Percentiles rank a stretch among this genome's conserved stretches.
phyloP scores from a whole-genome alignment of 1,140 invertebrate species.

The Cydia strobilella region DNA sequence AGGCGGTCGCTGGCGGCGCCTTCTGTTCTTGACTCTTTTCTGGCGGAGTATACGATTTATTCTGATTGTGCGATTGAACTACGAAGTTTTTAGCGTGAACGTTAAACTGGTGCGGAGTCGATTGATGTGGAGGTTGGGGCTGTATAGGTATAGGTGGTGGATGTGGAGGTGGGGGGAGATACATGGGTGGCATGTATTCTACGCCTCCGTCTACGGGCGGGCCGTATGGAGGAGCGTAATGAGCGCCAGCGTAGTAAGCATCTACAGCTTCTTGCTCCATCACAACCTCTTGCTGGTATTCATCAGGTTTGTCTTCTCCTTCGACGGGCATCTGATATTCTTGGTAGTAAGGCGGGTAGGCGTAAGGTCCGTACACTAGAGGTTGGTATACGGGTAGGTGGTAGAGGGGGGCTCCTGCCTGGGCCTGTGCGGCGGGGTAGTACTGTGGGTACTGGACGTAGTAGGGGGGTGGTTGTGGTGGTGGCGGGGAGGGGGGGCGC shows the following conservation, averaged over 20 bases:
- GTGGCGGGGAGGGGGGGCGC: slow-evolving; percentile 62
- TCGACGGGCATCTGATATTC: slow-evolving; percentile 75
- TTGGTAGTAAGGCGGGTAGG: slow-evolving; percentile 74
- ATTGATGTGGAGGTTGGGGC: slow-evolving; percentile 56
- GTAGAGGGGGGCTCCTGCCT: slow-evolving; percentile 72
- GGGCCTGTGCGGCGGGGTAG: slow-evolving; percentile 73
- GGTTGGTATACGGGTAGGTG: slow-evolving; percentile 76
- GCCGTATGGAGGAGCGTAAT: slow-evolving; percentile 64
- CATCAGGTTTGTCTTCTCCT: slow-evolving; percentile 76
- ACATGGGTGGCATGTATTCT: slow-evolving; percentile 72
- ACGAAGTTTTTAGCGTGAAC: slow-evolving; percentile 79
- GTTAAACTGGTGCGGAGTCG: slow-evolving; percentile 75
- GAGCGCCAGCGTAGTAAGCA: slow-evolving; percentile 72
- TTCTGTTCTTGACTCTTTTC: slow-evolving; percentile 65
- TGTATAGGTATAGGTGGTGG: slow-evolving; percentile 58
- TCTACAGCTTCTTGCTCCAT: slow-evolving; percentile 78
- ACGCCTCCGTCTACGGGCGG: slow-evolving; percentile 63
- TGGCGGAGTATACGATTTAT: slow-evolving; percentile 55
- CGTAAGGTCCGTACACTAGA: slow-evolving; percentile 69
- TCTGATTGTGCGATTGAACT: slow-evolving; percentile 63
- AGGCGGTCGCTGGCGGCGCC: slow-evolving; percentile 45
- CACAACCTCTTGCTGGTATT: slow-evolving; percentile 74
- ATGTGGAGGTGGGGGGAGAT: slow-evolving; percentile 64
- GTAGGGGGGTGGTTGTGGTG: slow-evolving; percentile 64
- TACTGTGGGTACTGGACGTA: slow-evolving; percentile 75